Conservation (phyloP, 2,113 vertebrate genomes). For the Antigone vipio region DNA sequence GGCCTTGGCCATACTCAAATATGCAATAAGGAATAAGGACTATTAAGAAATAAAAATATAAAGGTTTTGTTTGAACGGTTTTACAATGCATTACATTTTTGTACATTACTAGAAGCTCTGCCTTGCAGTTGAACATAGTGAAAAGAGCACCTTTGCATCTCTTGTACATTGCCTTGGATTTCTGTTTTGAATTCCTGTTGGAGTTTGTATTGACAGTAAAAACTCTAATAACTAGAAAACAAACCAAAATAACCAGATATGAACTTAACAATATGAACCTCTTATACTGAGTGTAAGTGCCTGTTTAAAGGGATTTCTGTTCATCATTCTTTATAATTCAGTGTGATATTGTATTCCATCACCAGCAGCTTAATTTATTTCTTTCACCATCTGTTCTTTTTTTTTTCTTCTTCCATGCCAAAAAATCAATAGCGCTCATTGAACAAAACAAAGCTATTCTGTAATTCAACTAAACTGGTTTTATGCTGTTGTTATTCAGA, state of each 20-base stretch:
- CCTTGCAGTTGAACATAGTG: neutral
- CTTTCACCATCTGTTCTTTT: conserved; percentile 77
- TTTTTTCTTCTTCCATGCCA: conserved; percentile 61
- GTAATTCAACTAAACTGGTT: conserved; percentile 63
- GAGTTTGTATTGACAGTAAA: neutral
- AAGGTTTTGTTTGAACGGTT: neutral
- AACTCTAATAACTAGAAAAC: neutral
- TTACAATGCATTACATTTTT: neutral
- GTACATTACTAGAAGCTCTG: neutral
- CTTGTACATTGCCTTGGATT: neutral
- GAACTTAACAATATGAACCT: neutral
- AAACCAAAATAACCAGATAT: neutral
- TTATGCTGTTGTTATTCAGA: conserved; percentile 65
- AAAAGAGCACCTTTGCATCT: neutral
- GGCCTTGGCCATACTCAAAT: neutral
- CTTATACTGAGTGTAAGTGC: neutral
- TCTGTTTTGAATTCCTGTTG: neutral
- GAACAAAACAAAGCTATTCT: conserved; percentile 60
- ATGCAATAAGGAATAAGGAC: neutral
- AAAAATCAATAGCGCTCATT: conserved; percentile 71
- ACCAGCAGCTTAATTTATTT: conserved; percentile 73
- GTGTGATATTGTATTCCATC: conserved; percentile 71
- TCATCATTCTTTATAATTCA: conserved; percentile 70
- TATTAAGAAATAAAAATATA: neutral
- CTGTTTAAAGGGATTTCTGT: conserved; percentile 55